Percentiles rank a stretch among this genome's conserved stretches.
phyloP scores from a whole-genome alignment of 2,113 vertebrate genomes.

The Typhlomys cinereus region DNA sequence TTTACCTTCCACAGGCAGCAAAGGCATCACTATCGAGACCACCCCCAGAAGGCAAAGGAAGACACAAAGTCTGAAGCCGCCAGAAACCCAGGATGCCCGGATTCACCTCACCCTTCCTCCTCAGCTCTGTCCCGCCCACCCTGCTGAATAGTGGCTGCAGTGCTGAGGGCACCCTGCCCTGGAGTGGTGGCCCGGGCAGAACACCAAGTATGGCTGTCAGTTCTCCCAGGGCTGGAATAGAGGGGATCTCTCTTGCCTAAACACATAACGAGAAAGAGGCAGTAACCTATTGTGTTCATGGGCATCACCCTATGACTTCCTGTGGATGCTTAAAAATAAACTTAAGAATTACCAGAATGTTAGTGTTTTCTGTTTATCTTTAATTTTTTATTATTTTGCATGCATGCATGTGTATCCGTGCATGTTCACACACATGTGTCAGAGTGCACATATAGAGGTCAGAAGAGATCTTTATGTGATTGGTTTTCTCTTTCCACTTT shows the following conservation, averaged over 20 bases:
- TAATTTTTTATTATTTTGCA: no score
- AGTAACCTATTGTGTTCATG: neutral
- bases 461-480: no score
- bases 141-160: accelerated
- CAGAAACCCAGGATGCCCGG: neutral
- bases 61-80: neutral
- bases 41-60: neutral
- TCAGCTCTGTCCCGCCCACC: neutral
- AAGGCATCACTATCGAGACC: neutral
- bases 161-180: neutral
- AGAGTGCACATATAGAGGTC: no score
- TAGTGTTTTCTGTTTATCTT: no score
- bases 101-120: no score
- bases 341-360: neutral
- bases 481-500: no score
- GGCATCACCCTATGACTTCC: neutral
- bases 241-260: neutral
- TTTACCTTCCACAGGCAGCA: neutral
- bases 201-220: neutral
- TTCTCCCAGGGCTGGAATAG: neutral
- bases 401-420: no score
- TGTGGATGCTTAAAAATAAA: neutral
- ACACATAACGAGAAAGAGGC: neutral
- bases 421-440: no score
- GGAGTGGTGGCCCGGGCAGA: neutral